These are phyloP conservation scores for Hepsetus odoe DNA, from an alignment of 2,113 vertebrate species.

Conservation along the genomic window DNA sequence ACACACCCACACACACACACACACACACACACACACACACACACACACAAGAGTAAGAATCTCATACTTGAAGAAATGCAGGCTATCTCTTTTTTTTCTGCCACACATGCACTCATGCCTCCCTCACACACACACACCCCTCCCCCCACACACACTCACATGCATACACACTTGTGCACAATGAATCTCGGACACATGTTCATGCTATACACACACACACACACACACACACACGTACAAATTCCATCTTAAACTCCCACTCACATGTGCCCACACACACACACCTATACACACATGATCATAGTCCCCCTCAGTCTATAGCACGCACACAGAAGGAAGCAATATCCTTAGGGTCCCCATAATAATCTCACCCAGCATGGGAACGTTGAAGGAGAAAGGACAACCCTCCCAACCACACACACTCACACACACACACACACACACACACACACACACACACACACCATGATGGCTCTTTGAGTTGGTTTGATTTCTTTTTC, in stretches of 20 bases:
- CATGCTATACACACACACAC: conserved; percentile 47
- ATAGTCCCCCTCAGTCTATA: conserved; percentile 25
- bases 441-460: neutral
- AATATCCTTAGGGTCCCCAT: conserved; percentile 63
- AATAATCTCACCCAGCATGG: conserved; percentile 71
- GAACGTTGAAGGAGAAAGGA: conserved; percentile 68
- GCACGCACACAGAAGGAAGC: conserved; percentile 50
- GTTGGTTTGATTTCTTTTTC: conserved; percentile 72
- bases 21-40: conserved; percentile 38
- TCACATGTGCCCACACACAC: neutral
- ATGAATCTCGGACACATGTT: no score
- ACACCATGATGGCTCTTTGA: conserved; percentile 65
- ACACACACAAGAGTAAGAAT: conserved; percentile 8
- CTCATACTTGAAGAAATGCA: neutral
- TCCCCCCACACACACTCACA: conserved; percentile 10
- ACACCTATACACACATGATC: conserved; percentile 49
- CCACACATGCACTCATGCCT: no score
- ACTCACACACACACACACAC: neutral
- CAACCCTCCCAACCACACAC: conserved; percentile 59
- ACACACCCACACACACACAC: conserved; percentile 30
- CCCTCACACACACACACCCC: conserved; percentile 6
- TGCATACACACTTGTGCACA: no score
- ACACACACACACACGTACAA: conserved; percentile 2
- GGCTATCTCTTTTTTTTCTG: no score
- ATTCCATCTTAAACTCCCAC: neutral